A percentile compares a stretch with the other conserved stretches of the same genome.
Evolutionary conservation across 1,140 invertebrate species (phyloP).

Genomic region (Macrosteles quadrilineatus): DNA sequence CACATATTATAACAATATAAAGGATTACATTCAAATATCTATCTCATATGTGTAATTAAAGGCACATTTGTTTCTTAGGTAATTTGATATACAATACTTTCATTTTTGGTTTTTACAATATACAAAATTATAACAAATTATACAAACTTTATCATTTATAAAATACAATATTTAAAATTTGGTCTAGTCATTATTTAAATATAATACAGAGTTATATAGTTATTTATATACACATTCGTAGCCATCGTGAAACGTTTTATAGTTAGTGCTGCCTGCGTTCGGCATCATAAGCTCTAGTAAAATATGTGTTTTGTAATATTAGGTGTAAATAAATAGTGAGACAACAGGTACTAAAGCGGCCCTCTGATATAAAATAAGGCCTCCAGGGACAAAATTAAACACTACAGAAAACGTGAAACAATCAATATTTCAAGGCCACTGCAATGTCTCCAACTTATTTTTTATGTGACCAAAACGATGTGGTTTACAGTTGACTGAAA

Average conservation of each 20-base stretch:
- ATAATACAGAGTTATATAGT: background rate
- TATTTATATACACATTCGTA: no score
- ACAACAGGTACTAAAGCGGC: conserved; percentile 3
- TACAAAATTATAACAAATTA: background rate
- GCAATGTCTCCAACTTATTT: background rate
- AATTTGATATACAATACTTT: conserved; percentile 13
- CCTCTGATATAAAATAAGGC: background rate
- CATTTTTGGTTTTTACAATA: conserved; percentile 1
- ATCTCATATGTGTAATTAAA: conserved; percentile 5
- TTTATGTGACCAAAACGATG: no score
- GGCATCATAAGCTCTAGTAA: no score
- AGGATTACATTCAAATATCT: background rate
- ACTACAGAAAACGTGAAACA: background rate
- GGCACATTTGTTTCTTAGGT: conserved; percentile 10
- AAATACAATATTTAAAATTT: conserved; percentile 15
- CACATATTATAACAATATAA: conserved; percentile 17
- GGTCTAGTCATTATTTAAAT: background rate
- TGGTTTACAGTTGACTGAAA: no score
- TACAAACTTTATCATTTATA: background rate
- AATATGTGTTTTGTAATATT: background rate
- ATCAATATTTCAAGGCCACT: background rate
- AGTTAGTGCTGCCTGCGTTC: no score
- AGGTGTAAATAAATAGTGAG: background rate
- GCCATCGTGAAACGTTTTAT: no score
- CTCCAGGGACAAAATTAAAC: background rate